These are phyloP conservation scores for Pristionchus mayeri DNA, from an alignment of 2,888 invertebrate species.

Conservation along the genomic window DNA sequence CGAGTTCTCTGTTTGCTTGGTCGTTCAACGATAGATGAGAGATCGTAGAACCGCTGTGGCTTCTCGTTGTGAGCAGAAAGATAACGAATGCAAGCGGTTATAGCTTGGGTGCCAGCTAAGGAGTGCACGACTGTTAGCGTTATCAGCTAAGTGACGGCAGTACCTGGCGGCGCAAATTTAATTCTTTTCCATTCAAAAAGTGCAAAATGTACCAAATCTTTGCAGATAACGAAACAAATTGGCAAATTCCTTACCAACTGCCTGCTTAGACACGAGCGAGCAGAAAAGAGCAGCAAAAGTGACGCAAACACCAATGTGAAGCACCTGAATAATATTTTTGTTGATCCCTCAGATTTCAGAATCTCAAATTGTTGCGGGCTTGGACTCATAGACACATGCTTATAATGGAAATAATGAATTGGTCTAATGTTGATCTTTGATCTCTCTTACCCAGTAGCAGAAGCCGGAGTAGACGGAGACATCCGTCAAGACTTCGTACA, in stretches of 20 bases:
- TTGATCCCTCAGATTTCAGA: too few species aligned
- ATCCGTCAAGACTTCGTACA: background rate
- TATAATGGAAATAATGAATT: too few species aligned
- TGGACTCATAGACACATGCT: slow-evolving; percentile 84
- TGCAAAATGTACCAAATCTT: too few species aligned
- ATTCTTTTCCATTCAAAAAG: too few species aligned
- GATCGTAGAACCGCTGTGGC: background rate
- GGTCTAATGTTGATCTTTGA: background rate
- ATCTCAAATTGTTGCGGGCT: too few species aligned
- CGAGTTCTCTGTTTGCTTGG: background rate
- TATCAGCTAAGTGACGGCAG: too few species aligned
- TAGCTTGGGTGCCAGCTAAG: too few species aligned
- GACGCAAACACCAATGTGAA: slow-evolving; percentile 90
- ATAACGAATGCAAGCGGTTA: too few species aligned
- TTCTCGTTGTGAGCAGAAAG: background rate
- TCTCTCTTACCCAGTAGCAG: slow-evolving; percentile 50
- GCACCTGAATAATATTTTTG: slow-evolving; percentile 80
- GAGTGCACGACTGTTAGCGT: too few species aligned
- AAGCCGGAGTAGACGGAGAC: slow-evolving; percentile 57
- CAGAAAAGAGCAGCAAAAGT: slow-evolving; percentile 96
- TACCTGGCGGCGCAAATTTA: too few species aligned
- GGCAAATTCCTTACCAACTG: slow-evolving; percentile 85
- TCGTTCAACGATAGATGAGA: background rate
- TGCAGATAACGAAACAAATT: too few species aligned
- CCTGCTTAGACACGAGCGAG: slow-evolving; percentile 96